Evolutionary conservation across 1,140 invertebrate genomes (phyloP), one percentile per base, ranked within the genome.

Genomic region (Dendroctonus valens): DNA sequence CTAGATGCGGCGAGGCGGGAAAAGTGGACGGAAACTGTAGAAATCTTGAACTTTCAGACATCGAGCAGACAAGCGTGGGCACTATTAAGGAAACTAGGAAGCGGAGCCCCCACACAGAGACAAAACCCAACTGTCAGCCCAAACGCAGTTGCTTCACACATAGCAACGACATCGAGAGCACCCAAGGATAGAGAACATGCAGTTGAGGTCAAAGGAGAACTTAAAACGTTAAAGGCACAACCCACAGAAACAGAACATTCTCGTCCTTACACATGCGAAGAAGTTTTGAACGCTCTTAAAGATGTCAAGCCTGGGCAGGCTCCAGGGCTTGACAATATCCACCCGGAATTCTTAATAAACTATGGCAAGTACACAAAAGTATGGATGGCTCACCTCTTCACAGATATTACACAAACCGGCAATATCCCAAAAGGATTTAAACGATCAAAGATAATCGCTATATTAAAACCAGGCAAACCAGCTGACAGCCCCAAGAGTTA

Each of bases 21-120:
- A 68, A 64, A 65, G 41, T 68, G 60, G 61, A 64, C 14, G 8
- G 54, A 68, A 59, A 70, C 65, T 40, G 61, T 68, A 39, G 50
- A 68, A 57, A 70, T 14, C 41, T 11, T 63, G 6, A 68, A 64
- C 58, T 68, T 68, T 39, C 39, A 61, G n/a, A 64, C 54, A 55
- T 65, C 61, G 48, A 65, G 57, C 60, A 62, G 49, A 58, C 37
- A 66, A 46, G 63, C 57, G 12, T 70, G 59, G 53, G 7, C 48
- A 51, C 46, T 70, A 59, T 26, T 64, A 9, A 59, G 46, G 46
- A 70, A 68, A 60, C 50, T 70, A 9, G 65, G 44, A 40, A 39
- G 40, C 26, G 41, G 57, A 53, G 41, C 40, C 26, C 61, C 62
- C 11, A 40, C 11, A 48, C 50, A 59, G 40, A 3, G 58, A 50